A percentile compares a stretch with the other conserved stretches of the same genome.
Conservation (phyloP, 1,140 invertebrate species). For the Drosophila kohkoa region DNA sequence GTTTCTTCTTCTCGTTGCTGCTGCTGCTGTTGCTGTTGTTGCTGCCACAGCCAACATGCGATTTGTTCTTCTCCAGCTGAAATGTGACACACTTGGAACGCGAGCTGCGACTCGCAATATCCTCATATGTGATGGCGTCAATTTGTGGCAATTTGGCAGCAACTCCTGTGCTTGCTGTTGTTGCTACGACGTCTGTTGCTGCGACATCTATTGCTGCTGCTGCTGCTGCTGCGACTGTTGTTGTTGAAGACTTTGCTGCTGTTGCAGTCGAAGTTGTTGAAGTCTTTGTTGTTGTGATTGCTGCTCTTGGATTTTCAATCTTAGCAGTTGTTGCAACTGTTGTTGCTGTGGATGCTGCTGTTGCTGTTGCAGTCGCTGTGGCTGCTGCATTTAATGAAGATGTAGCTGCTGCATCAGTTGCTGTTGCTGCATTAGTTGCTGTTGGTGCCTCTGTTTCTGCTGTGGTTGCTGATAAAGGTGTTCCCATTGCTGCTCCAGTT, state of each 20-base stretch:
- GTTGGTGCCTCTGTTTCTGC: neutral
- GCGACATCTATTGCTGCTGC: neutral
- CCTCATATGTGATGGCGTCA: conserved; percentile 46
- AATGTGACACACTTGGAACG: neutral
- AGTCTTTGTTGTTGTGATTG: neutral
- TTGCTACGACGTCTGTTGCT: neutral
- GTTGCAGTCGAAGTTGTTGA: neutral
- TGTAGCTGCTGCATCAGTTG: neutral
- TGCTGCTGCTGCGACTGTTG: neutral
- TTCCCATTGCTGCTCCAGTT: neutral
- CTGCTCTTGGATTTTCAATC: neutral
- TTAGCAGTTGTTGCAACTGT: neutral
- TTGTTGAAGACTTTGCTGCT: too few species aligned
- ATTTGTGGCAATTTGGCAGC: conserved; percentile 13
- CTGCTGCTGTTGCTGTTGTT: neutral
- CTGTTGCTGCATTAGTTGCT: neutral
- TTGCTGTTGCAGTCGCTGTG: neutral
- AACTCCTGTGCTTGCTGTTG: neutral
- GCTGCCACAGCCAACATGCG: neutral
- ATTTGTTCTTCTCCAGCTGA: neutral
- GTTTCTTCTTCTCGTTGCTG: conserved; percentile 18
- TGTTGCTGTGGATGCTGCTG: neutral
- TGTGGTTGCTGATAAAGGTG: neutral
- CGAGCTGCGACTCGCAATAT: conserved; percentile 3
- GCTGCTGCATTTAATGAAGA: too few species aligned